phyloP scores from a whole-genome alignment of 2,888 invertebrate species.

The Teleiodes luculella region DNA sequence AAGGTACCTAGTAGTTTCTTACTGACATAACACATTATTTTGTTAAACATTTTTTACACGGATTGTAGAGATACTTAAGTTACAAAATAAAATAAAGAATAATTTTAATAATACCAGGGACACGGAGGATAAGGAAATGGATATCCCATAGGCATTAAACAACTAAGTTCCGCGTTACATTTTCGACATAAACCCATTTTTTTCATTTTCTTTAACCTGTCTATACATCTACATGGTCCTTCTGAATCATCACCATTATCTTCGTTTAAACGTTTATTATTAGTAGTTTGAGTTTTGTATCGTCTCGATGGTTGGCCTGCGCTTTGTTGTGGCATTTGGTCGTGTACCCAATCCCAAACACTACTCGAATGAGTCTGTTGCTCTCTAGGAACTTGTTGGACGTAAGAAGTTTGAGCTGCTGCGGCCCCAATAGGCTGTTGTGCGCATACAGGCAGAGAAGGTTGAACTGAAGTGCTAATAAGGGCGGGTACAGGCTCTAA shows the following conservation, averaged over 20 bases:
- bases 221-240: slow-evolving; percentile 33
- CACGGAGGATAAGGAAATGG: not conserved
- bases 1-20: too few relatives aligned
- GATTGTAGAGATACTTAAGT: too few relatives aligned
- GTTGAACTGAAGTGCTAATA: not conserved
- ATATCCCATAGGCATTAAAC: not conserved
- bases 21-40: too few relatives aligned
- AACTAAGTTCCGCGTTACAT: not conserved
- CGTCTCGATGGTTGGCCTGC: too few relatives aligned
- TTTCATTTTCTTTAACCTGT: slow-evolving; percentile 23
- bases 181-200: slow-evolving; percentile 1
- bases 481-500: not conserved
- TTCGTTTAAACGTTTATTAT: slow-evolving; percentile 25
- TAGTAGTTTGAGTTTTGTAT: slow-evolving; percentile 15
- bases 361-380: not conserved
- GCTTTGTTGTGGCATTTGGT: too few relatives aligned
- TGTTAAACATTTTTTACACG: too few relatives aligned
- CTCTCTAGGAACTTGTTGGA: not conserved
- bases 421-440: not conserved
- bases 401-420: not conserved
- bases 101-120: slow-evolving; percentile 2
- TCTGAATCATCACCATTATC: slow-evolving; percentile 30
- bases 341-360: too few relatives aligned
- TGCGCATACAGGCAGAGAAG: not conserved
- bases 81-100: too few relatives aligned